A percentile compares a stretch with the other conserved stretches of the same genome.
Conservation (phyloP, 2,113 vertebrate species). For the Sander lucioperca region DNA sequence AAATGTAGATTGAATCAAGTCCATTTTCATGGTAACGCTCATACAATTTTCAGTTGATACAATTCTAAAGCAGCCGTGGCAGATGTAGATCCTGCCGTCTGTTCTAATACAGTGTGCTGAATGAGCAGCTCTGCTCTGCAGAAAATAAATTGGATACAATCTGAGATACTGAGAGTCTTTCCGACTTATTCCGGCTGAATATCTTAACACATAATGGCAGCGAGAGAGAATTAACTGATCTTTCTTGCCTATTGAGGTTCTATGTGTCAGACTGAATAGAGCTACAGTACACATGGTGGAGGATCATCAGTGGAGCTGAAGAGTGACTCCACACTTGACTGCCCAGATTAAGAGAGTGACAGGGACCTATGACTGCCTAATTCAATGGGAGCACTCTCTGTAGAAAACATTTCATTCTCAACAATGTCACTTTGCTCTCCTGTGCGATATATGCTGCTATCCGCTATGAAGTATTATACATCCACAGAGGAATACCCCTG, state of each 20-base stretch:
- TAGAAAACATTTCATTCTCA: constrained; percentile 77
- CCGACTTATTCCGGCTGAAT: constrained; percentile 70
- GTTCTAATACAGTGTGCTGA: constrained; percentile 66
- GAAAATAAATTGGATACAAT: constrained; percentile 75
- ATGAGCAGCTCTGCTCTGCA: constrained; percentile 64
- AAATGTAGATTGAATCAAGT: constrained; percentile 75
- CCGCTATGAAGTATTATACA: constrained; percentile 54
- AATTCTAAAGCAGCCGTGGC: constrained; percentile 65
- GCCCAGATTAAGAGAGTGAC: constrained; percentile 80
- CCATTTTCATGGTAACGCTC: constrained; percentile 67
- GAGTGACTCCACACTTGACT: constrained; percentile 77
- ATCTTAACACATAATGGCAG: constrained; percentile 70
- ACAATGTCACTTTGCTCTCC: constrained; percentile 71
- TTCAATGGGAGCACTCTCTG: constrained; percentile 77
- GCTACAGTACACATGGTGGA: constrained; percentile 65
- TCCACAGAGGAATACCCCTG: constrained; percentile 37
- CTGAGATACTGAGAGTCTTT: constrained; percentile 68
- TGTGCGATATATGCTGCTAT: constrained; percentile 40
- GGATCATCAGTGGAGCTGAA: constrained; percentile 77
- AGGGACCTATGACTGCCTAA: constrained; percentile 80
- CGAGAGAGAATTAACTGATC: constrained; percentile 72
- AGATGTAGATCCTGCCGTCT: constrained; percentile 69
- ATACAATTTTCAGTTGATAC: constrained; percentile 68
- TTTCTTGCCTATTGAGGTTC: constrained; percentile 63
- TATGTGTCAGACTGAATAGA: constrained; percentile 74